Evolutionary conservation across 2,888 invertebrate genomes (phyloP).

Genomic region (Hyppa rectilinea): DNA sequence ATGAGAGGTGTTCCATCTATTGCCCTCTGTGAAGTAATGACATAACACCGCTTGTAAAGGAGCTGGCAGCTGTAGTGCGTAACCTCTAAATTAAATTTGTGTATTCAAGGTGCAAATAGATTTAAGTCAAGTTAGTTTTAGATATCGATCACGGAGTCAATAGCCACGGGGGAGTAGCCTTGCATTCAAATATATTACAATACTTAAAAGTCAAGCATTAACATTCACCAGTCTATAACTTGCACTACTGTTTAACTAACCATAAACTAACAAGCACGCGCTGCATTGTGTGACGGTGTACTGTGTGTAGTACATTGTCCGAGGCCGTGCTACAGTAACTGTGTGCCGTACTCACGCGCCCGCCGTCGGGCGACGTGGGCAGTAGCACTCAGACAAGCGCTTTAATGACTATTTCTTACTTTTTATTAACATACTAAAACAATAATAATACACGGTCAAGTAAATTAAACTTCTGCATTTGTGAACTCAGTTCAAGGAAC

Average conservation of each 20-base stretch:
- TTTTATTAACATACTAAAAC: no score
- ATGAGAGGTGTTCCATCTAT: no score
- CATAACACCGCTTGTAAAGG: no score
- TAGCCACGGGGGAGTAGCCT: background rate
- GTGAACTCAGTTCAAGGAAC: no score
- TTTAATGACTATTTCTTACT: no score
- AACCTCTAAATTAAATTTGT: background rate
- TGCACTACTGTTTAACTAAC: background rate
- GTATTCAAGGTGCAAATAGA: background rate
- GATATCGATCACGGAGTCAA: background rate
- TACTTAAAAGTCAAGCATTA: background rate
- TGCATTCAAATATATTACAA: background rate
- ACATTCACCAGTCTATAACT: background rate
- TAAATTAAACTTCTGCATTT: no score
- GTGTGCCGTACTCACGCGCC: slow-evolving; percentile 72
- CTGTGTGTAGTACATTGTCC: background rate
- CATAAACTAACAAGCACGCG: slow-evolving; percentile 29
- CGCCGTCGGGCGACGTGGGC: slow-evolving; percentile 70
- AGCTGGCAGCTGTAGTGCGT: no score
- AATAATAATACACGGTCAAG: no score
- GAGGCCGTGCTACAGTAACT: slow-evolving; percentile 43
- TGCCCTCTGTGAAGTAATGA: no score
- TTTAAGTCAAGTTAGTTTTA: background rate
- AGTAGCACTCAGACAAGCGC: slow-evolving; percentile 71
- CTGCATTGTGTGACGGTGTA: background rate